A percentile compares a stretch with the other conserved stretches of the same genome.
Evolutionary conservation across 2,888 invertebrate genomes (phyloP).

Genomic region (Lasioglossum vierecki): DNA sequence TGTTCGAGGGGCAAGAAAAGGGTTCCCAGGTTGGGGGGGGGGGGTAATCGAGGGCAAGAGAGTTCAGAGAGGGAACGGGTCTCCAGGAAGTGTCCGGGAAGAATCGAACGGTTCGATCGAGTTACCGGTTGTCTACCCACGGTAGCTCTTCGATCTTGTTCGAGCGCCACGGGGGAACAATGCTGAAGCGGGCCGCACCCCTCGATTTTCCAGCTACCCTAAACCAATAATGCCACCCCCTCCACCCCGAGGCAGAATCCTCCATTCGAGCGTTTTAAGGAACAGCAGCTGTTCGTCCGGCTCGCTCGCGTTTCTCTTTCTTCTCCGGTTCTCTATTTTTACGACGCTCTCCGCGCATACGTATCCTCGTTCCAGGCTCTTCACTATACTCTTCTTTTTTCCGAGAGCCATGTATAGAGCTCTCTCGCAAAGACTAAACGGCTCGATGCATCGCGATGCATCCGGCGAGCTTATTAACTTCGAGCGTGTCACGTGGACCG

Average conservation of each 20-base stretch:
- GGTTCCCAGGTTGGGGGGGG: background rate
- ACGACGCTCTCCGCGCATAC: constrained; percentile 33
- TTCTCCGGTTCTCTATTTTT: constrained; percentile 54
- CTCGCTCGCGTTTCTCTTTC: constrained; percentile 31
- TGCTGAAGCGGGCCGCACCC: constrained; percentile 29
- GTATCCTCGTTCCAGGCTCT: constrained; percentile 18
- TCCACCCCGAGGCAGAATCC: constrained; percentile 36
- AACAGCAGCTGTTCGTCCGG: constrained; percentile 67
- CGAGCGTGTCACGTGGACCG: background rate
- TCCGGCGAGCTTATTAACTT: background rate
- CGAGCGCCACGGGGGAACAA: constrained; percentile 41
- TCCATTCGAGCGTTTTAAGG: constrained; percentile 61
- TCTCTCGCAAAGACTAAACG: background rate
- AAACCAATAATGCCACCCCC: constrained; percentile 76
- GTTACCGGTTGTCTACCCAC: constrained; percentile 32
- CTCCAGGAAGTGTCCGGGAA: background rate
- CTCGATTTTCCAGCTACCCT: constrained; percentile 69
- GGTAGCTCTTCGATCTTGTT: constrained; percentile 22
- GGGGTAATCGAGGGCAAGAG: background rate
- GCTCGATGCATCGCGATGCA: background rate
- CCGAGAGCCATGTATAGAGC: background rate
- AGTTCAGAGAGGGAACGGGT: background rate
- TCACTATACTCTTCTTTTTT: constrained; percentile 23
- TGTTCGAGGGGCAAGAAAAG: background rate
- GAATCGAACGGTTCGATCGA: constrained; percentile 25